Base-by-base conservation (phyloP, 2,888 invertebrate genomes). In the Polydrusus tereticollis region DNA sequence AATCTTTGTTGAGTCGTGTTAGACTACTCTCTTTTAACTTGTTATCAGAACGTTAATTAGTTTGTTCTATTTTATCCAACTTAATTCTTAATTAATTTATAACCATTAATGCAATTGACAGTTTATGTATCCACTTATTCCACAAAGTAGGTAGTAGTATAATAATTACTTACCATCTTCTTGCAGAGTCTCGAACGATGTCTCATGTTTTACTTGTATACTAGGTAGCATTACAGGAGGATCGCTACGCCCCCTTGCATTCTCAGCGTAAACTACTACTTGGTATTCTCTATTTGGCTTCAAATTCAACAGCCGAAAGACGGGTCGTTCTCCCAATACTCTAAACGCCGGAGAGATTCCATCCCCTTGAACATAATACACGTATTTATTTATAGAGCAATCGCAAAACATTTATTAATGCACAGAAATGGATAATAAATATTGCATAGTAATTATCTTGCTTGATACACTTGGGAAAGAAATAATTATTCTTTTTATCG, bases 231-330 rank as follows among this genome's bases (percentile, higher is more conserved):
- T 89, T 68, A 93, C 92, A 1, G 94, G 92, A 62, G 91, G 91
- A 67, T 89, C 87, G 75, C 94, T 94, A 76, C 91, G 89, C 71
- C 95, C 95, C 81, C 92, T 90, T 6, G 93, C 92, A 78, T 95
- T 96, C 78, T 93, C 92, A 18, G 95, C 93, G 83, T 93, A 95
- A 29, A 95, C 92, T 75, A 91, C 87, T 76, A 95, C 89, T 81
- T 93, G 92, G 86, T 95, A 96, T 81, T 90, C 89, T 77, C 90
- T 89, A 62, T 93, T 94, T 16, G 94, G 92, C 69, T 92, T 89
- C 71, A 96, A 87, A 76, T 91, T 91, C 81, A 91, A 91, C 69
- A 94, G 87, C 55, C 91, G 88, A 80, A 94, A 94, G 78, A 90
- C 89, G 0, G 94, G 94, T 87, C 75, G 89, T 87, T 84, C 91